Percentiles rank a stretch among this genome's conserved stretches.
These are phyloP conservation scores for Crenuchus spilurus DNA, from an alignment of 2,797 vertebrate species.

Conservation along the genomic window DNA sequence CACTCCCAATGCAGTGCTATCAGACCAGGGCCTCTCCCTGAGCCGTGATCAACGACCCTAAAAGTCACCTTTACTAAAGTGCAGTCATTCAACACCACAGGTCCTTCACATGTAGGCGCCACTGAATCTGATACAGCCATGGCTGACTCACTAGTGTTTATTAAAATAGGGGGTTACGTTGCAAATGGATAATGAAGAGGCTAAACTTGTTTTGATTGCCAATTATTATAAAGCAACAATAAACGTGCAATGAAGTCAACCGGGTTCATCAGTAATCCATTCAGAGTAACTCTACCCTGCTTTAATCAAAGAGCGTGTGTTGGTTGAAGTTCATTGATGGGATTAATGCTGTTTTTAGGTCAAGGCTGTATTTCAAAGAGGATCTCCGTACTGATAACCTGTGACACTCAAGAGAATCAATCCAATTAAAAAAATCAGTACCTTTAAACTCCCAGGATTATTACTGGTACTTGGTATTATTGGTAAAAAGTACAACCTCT, in stretches of 20 bases:
- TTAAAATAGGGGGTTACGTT: slow-evolving; percentile 33
- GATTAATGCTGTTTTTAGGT: slow-evolving; percentile 44
- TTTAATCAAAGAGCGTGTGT: slow-evolving; percentile 29
- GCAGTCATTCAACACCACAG: slow-evolving; percentile 53
- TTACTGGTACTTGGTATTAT: no score
- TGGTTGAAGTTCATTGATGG: slow-evolving; percentile 37
- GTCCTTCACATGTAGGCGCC: slow-evolving; percentile 10
- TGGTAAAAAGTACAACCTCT: no score
- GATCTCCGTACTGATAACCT: slow-evolving; percentile 38
- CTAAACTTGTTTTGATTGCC: slow-evolving; percentile 54
- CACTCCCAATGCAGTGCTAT: slow-evolving; percentile 46
- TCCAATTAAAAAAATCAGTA: slow-evolving; percentile 10
- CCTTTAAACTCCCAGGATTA: no score
- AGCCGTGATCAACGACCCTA: slow-evolving; percentile 43
- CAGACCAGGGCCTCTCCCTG: slow-evolving; percentile 44
- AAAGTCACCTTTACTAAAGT: slow-evolving; percentile 50
- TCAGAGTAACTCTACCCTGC: slow-evolving; percentile 46
- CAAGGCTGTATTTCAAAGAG: slow-evolving; percentile 41
- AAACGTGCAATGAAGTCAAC: slow-evolving; percentile 43
- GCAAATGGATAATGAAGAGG: slow-evolving; percentile 51
- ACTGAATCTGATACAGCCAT: slow-evolving; percentile 40
- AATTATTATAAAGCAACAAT: slow-evolving; percentile 55
- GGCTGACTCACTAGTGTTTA: slow-evolving; percentile 32
- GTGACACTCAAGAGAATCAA: not conserved
- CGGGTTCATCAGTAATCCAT: slow-evolving; percentile 54